Percentiles rank a stretch among this genome's conserved stretches.
These are phyloP conservation scores for Stercorarius parasiticus DNA, from an alignment of 2,113 vertebrate genomes.

Conservation along the genomic window DNA sequence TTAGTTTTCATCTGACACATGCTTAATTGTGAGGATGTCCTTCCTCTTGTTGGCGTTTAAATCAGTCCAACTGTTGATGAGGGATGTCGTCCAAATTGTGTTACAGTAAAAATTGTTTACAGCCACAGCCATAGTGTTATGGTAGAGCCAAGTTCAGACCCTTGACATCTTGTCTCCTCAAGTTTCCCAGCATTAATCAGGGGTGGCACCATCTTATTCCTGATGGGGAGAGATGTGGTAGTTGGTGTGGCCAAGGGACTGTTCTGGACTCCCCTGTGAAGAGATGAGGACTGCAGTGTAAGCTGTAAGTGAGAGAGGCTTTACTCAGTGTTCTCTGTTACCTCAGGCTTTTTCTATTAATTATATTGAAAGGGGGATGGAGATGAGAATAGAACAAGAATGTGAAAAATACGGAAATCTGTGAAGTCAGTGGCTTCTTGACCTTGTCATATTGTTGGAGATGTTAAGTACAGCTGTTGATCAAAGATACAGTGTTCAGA, in stretches of 20 bases:
- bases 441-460: neutral
- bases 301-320: neutral
- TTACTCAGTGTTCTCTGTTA: neutral
- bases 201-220: neutral
- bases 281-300: neutral
- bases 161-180: neutral
- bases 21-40: slow-evolving; percentile 54
- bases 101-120: neutral
- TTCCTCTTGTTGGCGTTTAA: slow-evolving; percentile 40
- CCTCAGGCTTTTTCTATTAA: neutral
- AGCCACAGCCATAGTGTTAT: neutral
- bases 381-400: neutral
- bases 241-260: neutral
- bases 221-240: neutral
- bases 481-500: neutral
- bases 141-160: neutral
- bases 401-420: neutral
- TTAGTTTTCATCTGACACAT: slow-evolving; percentile 54
- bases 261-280: neutral
- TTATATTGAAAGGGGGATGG: neutral
- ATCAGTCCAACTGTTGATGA: neutral
- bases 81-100: neutral
- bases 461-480: neutral
- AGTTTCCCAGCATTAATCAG: neutral
- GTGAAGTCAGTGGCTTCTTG: neutral